Base-by-base conservation (phyloP, 1,140 invertebrate species). In the Mercenaria mercenaria region DNA sequence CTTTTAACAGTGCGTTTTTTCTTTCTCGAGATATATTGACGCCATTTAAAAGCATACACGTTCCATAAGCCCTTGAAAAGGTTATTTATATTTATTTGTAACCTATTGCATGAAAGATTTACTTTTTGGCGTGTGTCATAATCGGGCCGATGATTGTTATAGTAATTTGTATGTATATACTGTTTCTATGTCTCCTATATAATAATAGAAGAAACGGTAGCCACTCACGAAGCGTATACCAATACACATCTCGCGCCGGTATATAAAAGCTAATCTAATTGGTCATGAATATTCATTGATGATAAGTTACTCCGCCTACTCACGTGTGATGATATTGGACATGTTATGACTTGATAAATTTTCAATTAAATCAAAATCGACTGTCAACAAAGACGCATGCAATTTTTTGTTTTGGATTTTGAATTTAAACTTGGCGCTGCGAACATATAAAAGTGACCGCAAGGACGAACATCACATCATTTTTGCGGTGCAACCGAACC, bases 311-410 rank as follows among this genome's bases (percentile, higher is more conserved):
- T 79, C 76, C 76, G 76, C 76, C 76, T 52, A 52, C 43, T 56
- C 76, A 79, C 47, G 47, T 56, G 76, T n/a, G 47, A 23, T 56
- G 43, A 79, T 79, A 37, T 79, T 52, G 23, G 29, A 29, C 76
- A 52, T 52, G 76, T 79, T 52, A 79, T 56, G 76, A 79, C 76
- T 52, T 77, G 74, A 77, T 77, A 52, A 56, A 79, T 56, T 79
- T 79, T 56, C 56, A 79, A 79, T 79, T 79, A 79, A 79, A 79
- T 52, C 47, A 52, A 79, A 52, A 37, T 79, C 29, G 47, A 79
- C 76, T 52, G 74, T 52, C 43, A 79, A 79, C 76, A 56, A 79
- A 52, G 76, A 56, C 76, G 37, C 76, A 79, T 79, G 76, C 37
- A 15, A 34, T 47, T 79, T 79, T 79, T 56, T 47, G 43, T 79